Percentiles rank a stretch among this genome's conserved stretches.
Conservation (phyloP, 2,888 invertebrate species). For the Sericinus montela region DNA sequence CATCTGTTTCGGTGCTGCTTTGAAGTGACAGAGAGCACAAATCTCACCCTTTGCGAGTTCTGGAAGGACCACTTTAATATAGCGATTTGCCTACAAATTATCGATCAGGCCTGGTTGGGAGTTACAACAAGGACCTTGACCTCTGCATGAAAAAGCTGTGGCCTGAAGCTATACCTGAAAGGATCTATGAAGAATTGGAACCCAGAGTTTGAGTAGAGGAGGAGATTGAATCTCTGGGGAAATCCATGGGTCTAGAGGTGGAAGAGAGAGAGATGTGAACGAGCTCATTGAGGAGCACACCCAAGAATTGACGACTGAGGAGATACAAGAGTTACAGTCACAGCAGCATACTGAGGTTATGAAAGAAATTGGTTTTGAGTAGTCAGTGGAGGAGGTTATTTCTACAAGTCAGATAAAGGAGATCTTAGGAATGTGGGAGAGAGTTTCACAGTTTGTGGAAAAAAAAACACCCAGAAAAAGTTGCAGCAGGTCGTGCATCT, state of each 20-base stretch:
- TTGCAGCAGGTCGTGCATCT: not conserved
- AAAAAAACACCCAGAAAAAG: not conserved
- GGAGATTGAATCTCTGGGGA: not conserved
- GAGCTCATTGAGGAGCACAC: not conserved
- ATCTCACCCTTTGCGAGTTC: conserved; percentile 36
- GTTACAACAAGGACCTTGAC: not conserved
- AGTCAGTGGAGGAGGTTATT: too few relatives aligned
- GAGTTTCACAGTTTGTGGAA: too few relatives aligned
- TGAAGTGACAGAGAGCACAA: too few relatives aligned
- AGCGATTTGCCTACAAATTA: conserved; percentile 28
- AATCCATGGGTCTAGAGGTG: not conserved
- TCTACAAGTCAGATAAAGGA: too few relatives aligned
- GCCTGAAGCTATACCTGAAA: not conserved
- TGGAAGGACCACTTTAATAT: conserved; percentile 42
- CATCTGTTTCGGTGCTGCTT: conserved; percentile 29
- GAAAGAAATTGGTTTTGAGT: too few relatives aligned
- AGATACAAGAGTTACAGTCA: too few relatives aligned
- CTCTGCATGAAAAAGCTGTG: not conserved
- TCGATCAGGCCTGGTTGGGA: conserved; percentile 22
- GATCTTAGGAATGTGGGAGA: too few relatives aligned
- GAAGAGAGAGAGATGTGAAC: not conserved
- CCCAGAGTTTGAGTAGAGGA: not conserved
- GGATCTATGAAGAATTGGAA: too few relatives aligned
- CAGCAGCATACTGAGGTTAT: too few relatives aligned
- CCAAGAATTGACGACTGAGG: not conserved